Evolutionary conservation across 2,888 invertebrate genomes (phyloP), one percentile per base, ranked within the genome.

Genomic region (Yponomeuta cagnagella): DNA sequence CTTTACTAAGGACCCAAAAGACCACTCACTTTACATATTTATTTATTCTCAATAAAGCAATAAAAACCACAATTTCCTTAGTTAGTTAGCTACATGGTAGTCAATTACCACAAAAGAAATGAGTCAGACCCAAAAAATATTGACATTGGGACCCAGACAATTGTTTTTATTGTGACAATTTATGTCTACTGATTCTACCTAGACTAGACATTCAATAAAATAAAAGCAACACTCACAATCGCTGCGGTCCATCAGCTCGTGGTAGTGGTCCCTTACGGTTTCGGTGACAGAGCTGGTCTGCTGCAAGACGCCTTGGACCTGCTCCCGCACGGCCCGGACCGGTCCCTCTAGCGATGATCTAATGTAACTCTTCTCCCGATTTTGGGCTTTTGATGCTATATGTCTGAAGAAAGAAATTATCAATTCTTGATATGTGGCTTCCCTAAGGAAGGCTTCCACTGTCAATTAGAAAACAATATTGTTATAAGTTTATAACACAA

Each of bases 241-340:
- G 71, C 83, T 85, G 75, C 83, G 82, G 72, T 90, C 88, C 66
- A 80, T 80, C 2, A 88, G 70, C 12, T 89, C 86, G 73, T 86
- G 81, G 72, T 82, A 87, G 73, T 89, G 83, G 71, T 89, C 87
- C 70, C 80, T 77, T 4, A 90, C 76, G 0, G 82, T 76, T 72
- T 85, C 80, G 70, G 82, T 87, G 10, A 86, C 74, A 0, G 83
- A 80, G 43, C 84, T 86, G 0, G 88, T 89, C 63, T 91, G 88
- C 0, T 83, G 81, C 74, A 80, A 76, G 12, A 83, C 87, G 6
- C 76, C 75, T 74, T 90, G 86, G 0, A 83, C 80, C 71, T 89
- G 84, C 73, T 89, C 86, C 15, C 92, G 78, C 0, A 89, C 82
- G 1, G 81, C 79, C 48, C 76, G 76, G 10, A 92, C 87, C 0